Evolutionary conservation across 2,113 vertebrate species (phyloP).

Genomic region (Oncorhynchus gorbuscha): DNA sequence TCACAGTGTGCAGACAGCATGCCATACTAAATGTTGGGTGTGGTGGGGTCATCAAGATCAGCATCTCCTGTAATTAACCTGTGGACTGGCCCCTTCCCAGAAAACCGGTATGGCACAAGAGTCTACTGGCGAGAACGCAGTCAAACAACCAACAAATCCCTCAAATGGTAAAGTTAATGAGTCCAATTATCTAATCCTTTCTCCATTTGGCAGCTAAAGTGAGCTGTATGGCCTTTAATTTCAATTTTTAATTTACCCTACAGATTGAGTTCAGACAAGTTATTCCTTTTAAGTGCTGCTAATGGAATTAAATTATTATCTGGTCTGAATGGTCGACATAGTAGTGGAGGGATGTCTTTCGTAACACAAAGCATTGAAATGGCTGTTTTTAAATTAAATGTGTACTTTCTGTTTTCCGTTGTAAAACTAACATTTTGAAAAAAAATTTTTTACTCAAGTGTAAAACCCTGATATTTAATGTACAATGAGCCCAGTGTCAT

Average conservation of each 20-base stretch:
- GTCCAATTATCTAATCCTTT: background rate
- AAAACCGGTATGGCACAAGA: background rate
- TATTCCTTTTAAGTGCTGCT: background rate
- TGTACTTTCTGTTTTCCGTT: too few species aligned
- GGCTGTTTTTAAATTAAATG: too few species aligned
- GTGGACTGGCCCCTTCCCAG: constrained; percentile 15
- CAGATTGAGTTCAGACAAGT: background rate
- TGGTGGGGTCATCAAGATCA: constrained; percentile 77
- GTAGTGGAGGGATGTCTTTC: too few species aligned
- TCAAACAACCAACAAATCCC: background rate
- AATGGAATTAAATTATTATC: background rate
- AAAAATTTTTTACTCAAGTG: too few species aligned
- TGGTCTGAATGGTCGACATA: too few species aligned
- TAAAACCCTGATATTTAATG: too few species aligned
- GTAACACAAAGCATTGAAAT: too few species aligned
- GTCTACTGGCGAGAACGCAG: background rate
- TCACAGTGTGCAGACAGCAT: constrained; percentile 67
- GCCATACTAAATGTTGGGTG: constrained; percentile 78
- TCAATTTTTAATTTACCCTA: too few species aligned
- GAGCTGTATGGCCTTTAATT: too few species aligned
- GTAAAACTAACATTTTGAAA: too few species aligned
- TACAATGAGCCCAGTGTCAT: background rate
- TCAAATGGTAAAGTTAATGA: background rate
- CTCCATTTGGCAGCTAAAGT: background rate
- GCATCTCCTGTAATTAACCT: constrained; percentile 75